These are phyloP conservation scores for Rhopalosiphum maidis DNA, from an alignment of 1,140 invertebrate genomes.

Conservation along the genomic window DNA sequence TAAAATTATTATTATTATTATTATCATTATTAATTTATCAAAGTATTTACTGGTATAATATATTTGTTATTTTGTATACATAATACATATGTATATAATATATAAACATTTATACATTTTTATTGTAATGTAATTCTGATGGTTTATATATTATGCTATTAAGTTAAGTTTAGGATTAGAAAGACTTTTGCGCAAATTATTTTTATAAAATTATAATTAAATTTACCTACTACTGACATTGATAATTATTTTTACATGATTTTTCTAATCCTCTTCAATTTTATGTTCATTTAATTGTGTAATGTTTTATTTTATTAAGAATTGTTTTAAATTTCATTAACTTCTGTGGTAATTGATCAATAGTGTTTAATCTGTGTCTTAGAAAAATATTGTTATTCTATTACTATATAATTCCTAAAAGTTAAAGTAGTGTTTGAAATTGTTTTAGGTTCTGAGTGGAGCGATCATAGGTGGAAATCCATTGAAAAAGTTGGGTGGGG, in stretches of 20 bases:
- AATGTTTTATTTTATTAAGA: background rate
- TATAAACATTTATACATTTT: slow-evolving; percentile 41
- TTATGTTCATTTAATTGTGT: background rate
- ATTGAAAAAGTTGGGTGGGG: no score
- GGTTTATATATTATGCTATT: slow-evolving; percentile 24
- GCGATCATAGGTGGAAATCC: no score
- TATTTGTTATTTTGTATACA: slow-evolving; percentile 40
- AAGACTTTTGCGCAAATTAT: slow-evolving; percentile 35
- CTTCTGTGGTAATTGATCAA: background rate
- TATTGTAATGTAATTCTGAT: slow-evolving; percentile 16
- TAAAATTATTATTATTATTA: slow-evolving; percentile 4
- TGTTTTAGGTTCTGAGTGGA: no score
- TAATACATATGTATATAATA: background rate
- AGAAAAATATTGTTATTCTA: background rate
- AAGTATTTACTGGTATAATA: slow-evolving; percentile 7
- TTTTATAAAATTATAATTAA: slow-evolving; percentile 36
- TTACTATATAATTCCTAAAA: background rate
- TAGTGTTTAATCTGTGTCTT: background rate
- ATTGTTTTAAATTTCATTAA: no score
- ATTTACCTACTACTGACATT: background rate
- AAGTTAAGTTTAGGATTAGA: slow-evolving; percentile 30
- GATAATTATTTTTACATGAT: background rate
- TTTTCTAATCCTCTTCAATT: background rate
- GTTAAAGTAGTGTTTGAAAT: background rate
- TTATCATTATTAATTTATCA: background rate